Percentiles rank a stretch among this genome's conserved stretches.
These are phyloP conservation scores for Cheilosia grossa DNA, from an alignment of 2,888 invertebrate species.

Conservation along the genomic window DNA sequence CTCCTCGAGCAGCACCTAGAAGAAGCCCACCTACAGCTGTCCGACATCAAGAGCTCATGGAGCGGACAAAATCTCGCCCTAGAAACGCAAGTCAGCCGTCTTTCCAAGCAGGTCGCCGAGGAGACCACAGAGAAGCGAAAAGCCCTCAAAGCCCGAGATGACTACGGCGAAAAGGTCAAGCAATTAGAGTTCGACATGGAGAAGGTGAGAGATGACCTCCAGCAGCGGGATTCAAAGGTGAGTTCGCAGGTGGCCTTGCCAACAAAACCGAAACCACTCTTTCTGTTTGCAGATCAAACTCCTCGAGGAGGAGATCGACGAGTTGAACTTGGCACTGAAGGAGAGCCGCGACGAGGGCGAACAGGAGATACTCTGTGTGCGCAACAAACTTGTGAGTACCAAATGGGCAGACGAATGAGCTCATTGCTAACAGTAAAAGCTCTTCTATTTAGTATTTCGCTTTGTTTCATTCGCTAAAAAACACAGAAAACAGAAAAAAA, in stretches of 20 bases:
- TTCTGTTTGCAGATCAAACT: conserved; percentile 83
- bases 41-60: conserved; percentile 96
- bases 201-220: conserved; percentile 79
- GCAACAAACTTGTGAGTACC: conserved; percentile 86
- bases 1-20: conserved; percentile 90
- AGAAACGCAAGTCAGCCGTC: conserved; percentile 94
- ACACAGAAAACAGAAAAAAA: background rate
- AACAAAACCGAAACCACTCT: background rate
- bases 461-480: conserved; percentile 22
- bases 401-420: conserved; percentile 28
- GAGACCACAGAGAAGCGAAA: conserved; percentile 91
- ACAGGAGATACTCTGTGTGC: conserved; percentile 84
- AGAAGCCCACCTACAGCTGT: conserved; percentile 93
- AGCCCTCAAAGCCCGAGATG: conserved; percentile 88
- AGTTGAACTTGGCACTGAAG: conserved; percentile 87
- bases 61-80: conserved; percentile 94
- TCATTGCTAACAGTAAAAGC: conserved; percentile 73
- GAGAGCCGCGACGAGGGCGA: conserved; percentile 84
- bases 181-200: conserved; percentile 81
- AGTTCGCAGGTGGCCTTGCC: background rate
- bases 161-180: conserved; percentile 86
- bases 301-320: conserved; percentile 89
- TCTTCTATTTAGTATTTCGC: conserved; percentile 28
- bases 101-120: conserved; percentile 92
- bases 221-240: conserved; percentile 82